Percentiles rank a stretch among this genome's conserved stretches.
These are phyloP conservation scores for Vultur gryphus DNA, from an alignment of 2,797 vertebrate genomes.

Conservation along the genomic window DNA sequence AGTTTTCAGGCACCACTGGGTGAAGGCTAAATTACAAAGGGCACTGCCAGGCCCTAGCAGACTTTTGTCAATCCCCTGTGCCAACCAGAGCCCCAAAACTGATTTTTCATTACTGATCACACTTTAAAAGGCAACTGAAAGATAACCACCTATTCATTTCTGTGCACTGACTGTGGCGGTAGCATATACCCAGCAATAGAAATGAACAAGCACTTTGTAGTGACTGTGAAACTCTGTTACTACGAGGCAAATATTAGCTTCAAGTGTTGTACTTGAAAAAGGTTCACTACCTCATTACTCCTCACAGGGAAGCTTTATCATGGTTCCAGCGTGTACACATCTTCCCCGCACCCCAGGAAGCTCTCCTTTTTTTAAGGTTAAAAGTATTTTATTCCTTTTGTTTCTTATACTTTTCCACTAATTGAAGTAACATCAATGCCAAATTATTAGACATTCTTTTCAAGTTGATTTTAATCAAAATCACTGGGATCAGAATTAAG, in stretches of 20 bases:
- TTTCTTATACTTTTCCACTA: slow-evolving; percentile 22
- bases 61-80: neutral
- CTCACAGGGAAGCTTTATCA: neutral
- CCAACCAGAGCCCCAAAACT: neutral
- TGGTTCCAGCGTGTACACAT: neutral
- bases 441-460: slow-evolving; percentile 38
- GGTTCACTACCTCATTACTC: neutral
- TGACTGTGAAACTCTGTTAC: neutral
- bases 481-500: neutral
- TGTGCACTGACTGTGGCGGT: neutral
- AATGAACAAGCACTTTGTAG: neutral
- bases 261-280: slow-evolving; percentile 35
- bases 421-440: slow-evolving; percentile 10
- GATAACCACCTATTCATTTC: neutral
- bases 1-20: neutral
- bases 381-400: slow-evolving; percentile 55
- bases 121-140: neutral
- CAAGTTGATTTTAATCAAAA: slow-evolving; percentile 48
- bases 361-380: slow-evolving; percentile 23
- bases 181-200: neutral
- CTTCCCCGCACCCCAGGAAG: slow-evolving; percentile 5
- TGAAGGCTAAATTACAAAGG: neutral
- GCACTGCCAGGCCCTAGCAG: neutral
- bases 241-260: slow-evolving; percentile 37
- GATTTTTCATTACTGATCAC: neutral